These are phyloP conservation scores for Melipona quadrifasciata DNA, from an alignment of 1,140 invertebrate genomes.

Conservation along the genomic window DNA sequence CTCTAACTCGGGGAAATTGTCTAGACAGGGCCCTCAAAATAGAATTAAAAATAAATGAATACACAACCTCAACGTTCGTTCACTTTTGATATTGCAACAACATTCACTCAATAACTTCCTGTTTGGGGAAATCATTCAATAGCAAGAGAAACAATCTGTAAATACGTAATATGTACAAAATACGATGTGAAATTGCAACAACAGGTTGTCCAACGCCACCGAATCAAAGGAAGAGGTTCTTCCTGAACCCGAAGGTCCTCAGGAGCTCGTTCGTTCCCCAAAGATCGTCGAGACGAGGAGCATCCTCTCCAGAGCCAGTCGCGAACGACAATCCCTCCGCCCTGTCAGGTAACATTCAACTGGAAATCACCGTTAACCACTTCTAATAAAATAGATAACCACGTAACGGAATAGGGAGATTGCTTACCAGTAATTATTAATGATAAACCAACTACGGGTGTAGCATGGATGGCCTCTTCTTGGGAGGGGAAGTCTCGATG, in stretches of 20 bases:
- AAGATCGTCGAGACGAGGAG: slow-evolving; percentile 75
- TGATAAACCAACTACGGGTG: slow-evolving; percentile 33
- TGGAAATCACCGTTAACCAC: no score
- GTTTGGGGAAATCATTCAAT: no score
- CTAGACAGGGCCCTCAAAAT: no score
- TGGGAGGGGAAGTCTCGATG: slow-evolving; percentile 84
- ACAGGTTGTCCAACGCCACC: slow-evolving; percentile 90
- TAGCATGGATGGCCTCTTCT: slow-evolving; percentile 82
- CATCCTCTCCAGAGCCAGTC: slow-evolving; percentile 74
- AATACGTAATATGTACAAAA: not conserved
- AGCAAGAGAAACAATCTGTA: no score
- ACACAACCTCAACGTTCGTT: no score
- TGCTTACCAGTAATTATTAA: slow-evolving; percentile 49
- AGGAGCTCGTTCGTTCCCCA: slow-evolving; percentile 86
- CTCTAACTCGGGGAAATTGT: no score
- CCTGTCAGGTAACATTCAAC: slow-evolving; percentile 85
- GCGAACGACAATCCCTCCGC: slow-evolving; percentile 80
- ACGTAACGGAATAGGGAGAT: not conserved
- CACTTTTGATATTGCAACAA: no score
- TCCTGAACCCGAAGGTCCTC: slow-evolving; percentile 89
- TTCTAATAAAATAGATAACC: no score
- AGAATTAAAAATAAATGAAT: no score
- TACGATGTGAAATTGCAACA: not conserved
- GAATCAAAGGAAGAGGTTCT: slow-evolving; percentile 89
- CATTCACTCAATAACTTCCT: no score